phyloP scores from a whole-genome alignment of 2,113 vertebrate genomes.

The Coryphaenoides rupestris region DNA sequence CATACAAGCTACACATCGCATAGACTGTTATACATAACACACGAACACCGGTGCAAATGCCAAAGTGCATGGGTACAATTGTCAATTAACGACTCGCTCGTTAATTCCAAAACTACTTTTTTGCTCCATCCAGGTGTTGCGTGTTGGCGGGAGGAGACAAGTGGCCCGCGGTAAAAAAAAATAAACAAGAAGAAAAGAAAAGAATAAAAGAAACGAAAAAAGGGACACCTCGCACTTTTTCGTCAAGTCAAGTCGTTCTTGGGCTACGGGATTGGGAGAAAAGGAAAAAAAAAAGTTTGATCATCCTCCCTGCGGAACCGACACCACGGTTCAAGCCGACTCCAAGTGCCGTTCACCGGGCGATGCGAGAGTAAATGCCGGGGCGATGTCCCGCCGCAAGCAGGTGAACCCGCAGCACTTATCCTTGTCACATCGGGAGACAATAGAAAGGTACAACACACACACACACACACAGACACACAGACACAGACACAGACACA shows the following conservation, averaged over 20 bases:
- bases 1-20: too few species aligned
- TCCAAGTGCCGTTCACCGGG: constrained; percentile 90
- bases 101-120: constrained; percentile 43
- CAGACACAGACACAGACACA: too few species aligned
- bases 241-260: too few species aligned
- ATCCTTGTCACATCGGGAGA: constrained; percentile 90
- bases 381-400: constrained; percentile 99
- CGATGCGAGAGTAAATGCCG: constrained; percentile 98
- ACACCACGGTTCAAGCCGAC: constrained; percentile 78
- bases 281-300: constrained; percentile 39
- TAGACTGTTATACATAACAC: neutral
- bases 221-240: too few species aligned
- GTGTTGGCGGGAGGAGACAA: constrained; percentile 22
- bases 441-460: constrained; percentile 80
- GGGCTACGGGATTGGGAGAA: neutral
- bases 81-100: constrained; percentile 20
- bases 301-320: constrained; percentile 53
- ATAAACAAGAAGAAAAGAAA: too few species aligned
- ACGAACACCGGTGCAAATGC: constrained; percentile 27
- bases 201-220: too few species aligned
- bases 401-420: constrained; percentile 99
- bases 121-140: constrained; percentile 57
- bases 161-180: too few species aligned
- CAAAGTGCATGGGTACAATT: constrained; percentile 1
- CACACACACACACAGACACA: too few species aligned